Conservation (phyloP, 2,113 vertebrate species). For the Ceyx margarethae region DNA sequence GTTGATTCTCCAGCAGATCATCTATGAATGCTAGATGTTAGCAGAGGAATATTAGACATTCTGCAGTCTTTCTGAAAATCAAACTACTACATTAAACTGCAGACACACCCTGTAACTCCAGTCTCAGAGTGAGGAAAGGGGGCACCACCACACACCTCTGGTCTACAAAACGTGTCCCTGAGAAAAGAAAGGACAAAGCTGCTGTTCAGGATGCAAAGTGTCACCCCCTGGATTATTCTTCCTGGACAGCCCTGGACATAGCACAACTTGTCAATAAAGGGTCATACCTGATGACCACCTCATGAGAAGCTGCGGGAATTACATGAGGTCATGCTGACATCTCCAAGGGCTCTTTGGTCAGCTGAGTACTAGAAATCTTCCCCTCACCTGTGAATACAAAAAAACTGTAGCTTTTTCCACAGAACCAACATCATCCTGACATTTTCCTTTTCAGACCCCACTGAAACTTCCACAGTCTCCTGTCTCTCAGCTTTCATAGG, state of each 20-base stretch:
- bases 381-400: slow-evolving; percentile 52
- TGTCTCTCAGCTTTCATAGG: background rate
- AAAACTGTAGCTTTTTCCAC: background rate
- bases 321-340: slow-evolving; percentile 43
- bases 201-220: background rate
- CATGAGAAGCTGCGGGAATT: slow-evolving; percentile 12
- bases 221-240: background rate
- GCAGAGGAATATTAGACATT: background rate
- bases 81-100: background rate
- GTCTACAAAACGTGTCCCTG: fast-evolving
- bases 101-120: background rate
- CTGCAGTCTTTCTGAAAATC: background rate
- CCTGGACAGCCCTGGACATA: background rate
- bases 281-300: slow-evolving; percentile 64
- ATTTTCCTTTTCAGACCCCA: background rate
- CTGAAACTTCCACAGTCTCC: background rate
- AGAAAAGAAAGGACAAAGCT: background rate
- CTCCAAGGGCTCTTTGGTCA: slow-evolving; percentile 44
- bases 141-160: background rate
- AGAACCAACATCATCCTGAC: background rate
- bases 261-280: slow-evolving; percentile 15
- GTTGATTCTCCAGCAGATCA: background rate
- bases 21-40: background rate
- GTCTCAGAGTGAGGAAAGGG: background rate
- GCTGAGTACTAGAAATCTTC: slow-evolving; percentile 42